phyloP scores from a whole-genome alignment of 2,113 vertebrate genomes.

The Chunga burmeisteri region DNA sequence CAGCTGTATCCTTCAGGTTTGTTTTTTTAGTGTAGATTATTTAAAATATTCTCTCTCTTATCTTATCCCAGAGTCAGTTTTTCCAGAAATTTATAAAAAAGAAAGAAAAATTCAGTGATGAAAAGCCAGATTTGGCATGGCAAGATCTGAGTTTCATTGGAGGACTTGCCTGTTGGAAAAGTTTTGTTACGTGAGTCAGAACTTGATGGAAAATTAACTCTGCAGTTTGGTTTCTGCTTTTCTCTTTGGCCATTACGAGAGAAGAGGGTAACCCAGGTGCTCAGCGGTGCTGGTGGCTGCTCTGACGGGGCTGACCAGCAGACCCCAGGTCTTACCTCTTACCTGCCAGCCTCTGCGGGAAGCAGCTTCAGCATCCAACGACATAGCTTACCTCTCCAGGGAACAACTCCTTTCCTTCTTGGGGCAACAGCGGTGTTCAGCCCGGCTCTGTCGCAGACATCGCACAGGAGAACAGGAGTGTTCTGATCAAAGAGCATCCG shows the following conservation, averaged over 20 bases:
- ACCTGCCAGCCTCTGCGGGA: not conserved
- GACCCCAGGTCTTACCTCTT: not conserved
- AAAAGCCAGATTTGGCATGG: not conserved
- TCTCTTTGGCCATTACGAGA: not conserved
- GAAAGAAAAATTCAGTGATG: not conserved
- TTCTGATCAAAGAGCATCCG: not conserved
- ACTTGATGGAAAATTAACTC: not conserved
- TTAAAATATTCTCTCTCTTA: not conserved
- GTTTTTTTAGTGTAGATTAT: not conserved
- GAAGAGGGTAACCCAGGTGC: not conserved
- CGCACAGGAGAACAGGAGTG: not conserved
- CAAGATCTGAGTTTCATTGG: not conserved
- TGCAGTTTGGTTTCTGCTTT: not conserved
- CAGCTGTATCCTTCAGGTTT: not conserved
- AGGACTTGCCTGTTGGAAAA: not conserved
- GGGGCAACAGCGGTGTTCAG: not conserved
- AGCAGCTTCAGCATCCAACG: not conserved
- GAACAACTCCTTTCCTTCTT: not conserved
- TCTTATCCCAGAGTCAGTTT: not conserved
- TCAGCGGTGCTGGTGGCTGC: not conserved
- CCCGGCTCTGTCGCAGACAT: not conserved
- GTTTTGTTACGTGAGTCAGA: not conserved
- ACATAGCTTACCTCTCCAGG: not conserved
- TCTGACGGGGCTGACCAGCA: not conserved
- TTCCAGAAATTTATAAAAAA: not conserved